Base-by-base conservation (phyloP, 2,888 invertebrate species). In the Netelia melanura region DNA sequence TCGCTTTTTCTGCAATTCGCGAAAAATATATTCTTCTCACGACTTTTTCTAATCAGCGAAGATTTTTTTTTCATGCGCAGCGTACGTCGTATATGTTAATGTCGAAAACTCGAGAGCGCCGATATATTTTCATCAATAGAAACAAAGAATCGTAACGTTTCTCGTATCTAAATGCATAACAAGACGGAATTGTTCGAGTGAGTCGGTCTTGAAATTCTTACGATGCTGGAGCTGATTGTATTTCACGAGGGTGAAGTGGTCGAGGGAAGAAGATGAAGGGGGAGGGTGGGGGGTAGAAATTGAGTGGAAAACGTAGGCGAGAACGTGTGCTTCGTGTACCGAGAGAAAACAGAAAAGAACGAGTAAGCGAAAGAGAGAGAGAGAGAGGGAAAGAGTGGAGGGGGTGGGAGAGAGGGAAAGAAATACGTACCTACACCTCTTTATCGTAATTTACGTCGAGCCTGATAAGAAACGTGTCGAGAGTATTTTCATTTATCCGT, bases 401-500 rank as follows among this genome's bases (percentile, higher is more conserved):
- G 56, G 56, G 2, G 68, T 6, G 38, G 23, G 44, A 43, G 67
- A 23, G 23, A 65, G 76, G 25, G 48, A 64, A 86, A 82, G 85
- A 89, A 89, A 88, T 87, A 21, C 0, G 21, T 21, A 21, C 21
- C 21, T 21, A 87, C 86, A 89, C 72, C 81, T 77, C 77, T 81
- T 81, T 86, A 87, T 89, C 86, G 89, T 88, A 89, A 90, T 89
- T 90, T 86, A 89, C 87, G 87, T 88, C 86, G 89, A 48, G 77
- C 58, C 82, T 82, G 89, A 90, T 90, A 90, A 90, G 90, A 88
- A 89, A 88, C 90, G 89, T 87, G 87, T 81, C 86, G 83, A 56
- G 86, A 71, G 86, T 89, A 88, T 87, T 87, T 86, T 80, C 86
- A 83, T 86, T 88, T 89, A 87, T 85, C 78, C 67, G 78, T 52